Base-by-base conservation (phyloP, 23 tunicate genomes). In the Clavelina lepadiformis region DNA sequence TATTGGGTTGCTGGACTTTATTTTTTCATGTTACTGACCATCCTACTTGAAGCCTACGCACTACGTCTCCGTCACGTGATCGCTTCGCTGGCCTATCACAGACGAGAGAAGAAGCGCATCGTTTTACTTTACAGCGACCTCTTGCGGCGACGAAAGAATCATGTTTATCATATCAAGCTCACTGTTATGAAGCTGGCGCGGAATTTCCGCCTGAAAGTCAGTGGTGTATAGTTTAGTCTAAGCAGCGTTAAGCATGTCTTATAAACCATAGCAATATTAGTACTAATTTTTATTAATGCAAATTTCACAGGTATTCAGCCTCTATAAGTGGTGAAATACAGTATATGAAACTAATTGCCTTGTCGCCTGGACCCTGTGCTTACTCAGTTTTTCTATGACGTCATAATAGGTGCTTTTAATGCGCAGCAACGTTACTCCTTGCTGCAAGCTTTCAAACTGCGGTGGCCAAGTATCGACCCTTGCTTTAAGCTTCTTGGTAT, bases 31-130 rank as follows among this genome's bases (percentile, higher is more conserved):
- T 32, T 78, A n/a, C 30, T 58, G 28, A 38, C 74, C 30, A 56
- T 72, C 7, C 29, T 77, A 3, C 3, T 71, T 20, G 95, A 86
- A 64, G 85, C 77, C 23, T 86, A 86, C 79, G 74, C 77, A 0
- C 44, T 86, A 13, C 95, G 95, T 24, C 32, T 77, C 0, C 95
- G 95, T 30, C 82, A 75, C 68, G 69, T 77, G 49, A 67, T 86
- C 32, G 82, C 86, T 49, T 56, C 80, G 20, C 26, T 72, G 5
- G 71, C 71, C 27, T 86, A 76, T 50, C 80, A 80, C 20, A 65
- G 61, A 28, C 80, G 95, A 5, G 80, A 86, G 36, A 86, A 86
- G 49, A 56, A 56, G 26, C 70, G 95, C 41, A 78, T 86, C 62
- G 38, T 86, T 2, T 67, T 63, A 35, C 75, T 86, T 19, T 86